Percentiles rank a stretch among this genome's conserved stretches.
These are phyloP conservation scores for Ctenosaura bakeri DNA, from an alignment of 2,797 vertebrate genomes.

Conservation along the genomic window DNA sequence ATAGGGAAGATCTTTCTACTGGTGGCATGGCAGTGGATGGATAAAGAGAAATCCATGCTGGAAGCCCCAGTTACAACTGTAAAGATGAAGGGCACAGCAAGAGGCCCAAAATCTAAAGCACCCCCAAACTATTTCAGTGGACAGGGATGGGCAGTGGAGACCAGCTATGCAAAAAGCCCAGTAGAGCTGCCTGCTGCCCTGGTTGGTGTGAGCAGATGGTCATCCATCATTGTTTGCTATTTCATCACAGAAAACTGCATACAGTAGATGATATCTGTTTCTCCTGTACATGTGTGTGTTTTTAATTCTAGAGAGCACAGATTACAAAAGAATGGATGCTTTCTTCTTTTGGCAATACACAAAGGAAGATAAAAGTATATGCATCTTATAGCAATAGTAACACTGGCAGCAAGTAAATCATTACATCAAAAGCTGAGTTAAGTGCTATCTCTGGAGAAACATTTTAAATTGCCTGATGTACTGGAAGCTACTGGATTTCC, in stretches of 20 bases:
- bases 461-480: neutral
- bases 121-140: no score
- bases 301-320: neutral
- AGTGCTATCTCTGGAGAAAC: fast-evolving
- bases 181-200: neutral
- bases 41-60: neutral
- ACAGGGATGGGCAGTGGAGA: neutral
- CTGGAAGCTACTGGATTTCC: neutral
- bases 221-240: neutral
- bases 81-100: neutral
- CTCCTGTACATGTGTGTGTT: neutral
- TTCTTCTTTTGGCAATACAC: neutral
- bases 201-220: neutral
- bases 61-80: neutral
- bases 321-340: fast-evolving
- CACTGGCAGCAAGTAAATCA: neutral
- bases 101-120: neutral
- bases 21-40: neutral
- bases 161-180: neutral
- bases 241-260: neutral
- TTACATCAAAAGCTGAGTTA: conserved; percentile 17
- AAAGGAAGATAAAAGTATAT: neutral
- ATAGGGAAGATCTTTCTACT: neutral
- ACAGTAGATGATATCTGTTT: neutral
- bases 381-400: neutral